phyloP scores from a whole-genome alignment of 2,888 invertebrate genomes.

The Mythimna ferrago region DNA sequence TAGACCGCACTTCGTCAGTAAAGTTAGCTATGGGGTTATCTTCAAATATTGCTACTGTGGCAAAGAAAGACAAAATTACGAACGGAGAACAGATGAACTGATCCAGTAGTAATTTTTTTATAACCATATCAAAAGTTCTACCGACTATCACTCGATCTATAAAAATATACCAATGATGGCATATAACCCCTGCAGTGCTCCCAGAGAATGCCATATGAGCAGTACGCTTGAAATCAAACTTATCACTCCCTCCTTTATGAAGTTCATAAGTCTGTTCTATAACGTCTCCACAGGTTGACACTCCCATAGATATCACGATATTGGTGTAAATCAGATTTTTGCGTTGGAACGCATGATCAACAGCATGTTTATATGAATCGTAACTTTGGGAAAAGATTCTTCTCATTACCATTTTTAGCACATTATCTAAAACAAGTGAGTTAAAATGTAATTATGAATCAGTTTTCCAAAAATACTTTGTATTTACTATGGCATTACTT shows the following conservation, averaged over 20 bases:
- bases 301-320: constrained; percentile 93
- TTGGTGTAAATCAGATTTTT: constrained; percentile 95
- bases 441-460: constrained; percentile 40
- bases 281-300: constrained; percentile 95
- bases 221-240: constrained; percentile 92
- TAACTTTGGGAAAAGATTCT: constrained; percentile 76
- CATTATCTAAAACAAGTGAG: constrained; percentile 76
- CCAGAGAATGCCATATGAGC: constrained; percentile 95
- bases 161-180: constrained; percentile 96
- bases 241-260: constrained; percentile 87
- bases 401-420: constrained; percentile 73
- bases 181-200: constrained; percentile 93
- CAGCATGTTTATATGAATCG: constrained; percentile 72
- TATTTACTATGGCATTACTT: not conserved
- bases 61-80: constrained; percentile 94
- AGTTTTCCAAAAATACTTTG: constrained; percentile 65
- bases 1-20: constrained; percentile 92
- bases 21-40: constrained; percentile 91
- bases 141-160: constrained; percentile 94
- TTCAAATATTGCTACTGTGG: constrained; percentile 94
- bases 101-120: constrained; percentile 95
- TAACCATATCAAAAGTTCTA: constrained; percentile 91
- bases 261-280: constrained; percentile 95
- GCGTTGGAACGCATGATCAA: constrained; percentile 87
- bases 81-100: constrained; percentile 96